These are phyloP conservation scores for Gasterosteus nipponicus DNA, from an alignment of 2,113 vertebrate genomes.

Conservation along the genomic window DNA sequence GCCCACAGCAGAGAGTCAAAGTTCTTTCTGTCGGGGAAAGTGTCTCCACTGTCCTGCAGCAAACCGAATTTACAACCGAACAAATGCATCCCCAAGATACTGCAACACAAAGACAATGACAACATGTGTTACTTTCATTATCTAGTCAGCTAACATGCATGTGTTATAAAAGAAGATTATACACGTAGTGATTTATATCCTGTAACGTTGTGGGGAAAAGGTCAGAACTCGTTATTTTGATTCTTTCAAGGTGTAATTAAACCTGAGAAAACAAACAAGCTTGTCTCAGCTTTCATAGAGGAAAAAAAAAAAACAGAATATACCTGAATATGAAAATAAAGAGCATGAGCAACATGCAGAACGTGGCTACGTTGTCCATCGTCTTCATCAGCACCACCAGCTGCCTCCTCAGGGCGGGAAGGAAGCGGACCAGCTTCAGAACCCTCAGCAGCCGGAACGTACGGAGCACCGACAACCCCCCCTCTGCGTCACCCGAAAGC, in stretches of 20 bases:
- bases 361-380: slow-evolving; percentile 96
- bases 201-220: slow-evolving; percentile 1
- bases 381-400: slow-evolving; percentile 95
- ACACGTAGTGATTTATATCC: slow-evolving; percentile 17
- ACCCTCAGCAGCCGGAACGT: slow-evolving; percentile 93
- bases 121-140: slow-evolving; percentile 42
- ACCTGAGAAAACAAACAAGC: slow-evolving; percentile 11
- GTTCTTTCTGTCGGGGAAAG: slow-evolving; percentile 95
- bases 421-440: slow-evolving; percentile 91
- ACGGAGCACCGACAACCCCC: slow-evolving; percentile 88
- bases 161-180: slow-evolving; percentile 8
- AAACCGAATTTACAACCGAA: slow-evolving; percentile 95
- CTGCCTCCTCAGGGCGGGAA: slow-evolving; percentile 91
- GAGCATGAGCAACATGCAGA: slow-evolving; percentile 95
- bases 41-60: slow-evolving; percentile 92
- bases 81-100: slow-evolving; percentile 98
- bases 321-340: slow-evolving; percentile 98
- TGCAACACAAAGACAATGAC: slow-evolving; percentile 63
- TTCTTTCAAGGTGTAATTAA: slow-evolving; percentile 12
- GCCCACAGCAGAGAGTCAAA: slow-evolving; percentile 98
- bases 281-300: neutral
- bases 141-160: slow-evolving; percentile 19
- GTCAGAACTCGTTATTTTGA: neutral
- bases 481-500: slow-evolving; percentile 91
- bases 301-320: neutral